Conservation (phyloP, 1,140 invertebrate species). For the Drosophila equinoxialis region DNA sequence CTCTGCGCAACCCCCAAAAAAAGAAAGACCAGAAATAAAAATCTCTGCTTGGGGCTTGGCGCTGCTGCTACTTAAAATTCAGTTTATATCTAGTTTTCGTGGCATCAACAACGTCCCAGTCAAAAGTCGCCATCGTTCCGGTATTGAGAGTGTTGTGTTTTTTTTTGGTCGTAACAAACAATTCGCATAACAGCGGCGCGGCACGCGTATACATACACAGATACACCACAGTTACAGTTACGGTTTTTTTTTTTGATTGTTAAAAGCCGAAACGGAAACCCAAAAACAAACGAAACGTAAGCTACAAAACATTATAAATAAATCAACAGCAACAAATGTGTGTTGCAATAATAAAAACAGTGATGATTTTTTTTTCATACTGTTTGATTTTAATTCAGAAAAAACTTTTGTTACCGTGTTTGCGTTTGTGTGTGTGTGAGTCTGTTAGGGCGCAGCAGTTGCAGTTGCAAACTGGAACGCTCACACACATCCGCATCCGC, state of each 20-base stretch:
- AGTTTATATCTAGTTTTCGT: conserved; percentile 50
- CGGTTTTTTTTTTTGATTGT: neutral
- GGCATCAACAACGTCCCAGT: conserved; percentile 32
- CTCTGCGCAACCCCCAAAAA: conserved; percentile 36
- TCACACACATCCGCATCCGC: conserved; percentile 8
- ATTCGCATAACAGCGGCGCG: conserved; percentile 20
- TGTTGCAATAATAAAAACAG: neutral
- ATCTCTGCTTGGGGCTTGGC: conserved; percentile 36
- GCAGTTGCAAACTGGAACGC: conserved; percentile 9
- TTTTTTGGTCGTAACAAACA: conserved; percentile 10
- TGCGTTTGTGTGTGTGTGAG: conserved; percentile 1
- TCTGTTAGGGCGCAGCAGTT: conserved; percentile 2
- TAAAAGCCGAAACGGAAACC: conserved; percentile 14
- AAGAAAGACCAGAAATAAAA: neutral
- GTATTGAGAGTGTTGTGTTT: conserved; percentile 10
- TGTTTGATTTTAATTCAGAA: conserved; percentile 3
- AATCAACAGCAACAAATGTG: neutral
- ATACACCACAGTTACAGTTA: conserved; percentile 17
- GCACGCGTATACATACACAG: conserved; percentile 45
- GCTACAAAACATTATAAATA: neutral
- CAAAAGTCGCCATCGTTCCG: conserved; percentile 8
- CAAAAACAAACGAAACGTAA: conserved; percentile 9
- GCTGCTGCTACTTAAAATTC: conserved; percentile 13
- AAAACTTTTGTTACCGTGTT: conserved; percentile 1
- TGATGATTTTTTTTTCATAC: neutral